Evolutionary conservation across 2,888 invertebrate genomes (phyloP), one percentile per base, ranked within the genome.

Genomic region (Ctenicera cuprea): DNA sequence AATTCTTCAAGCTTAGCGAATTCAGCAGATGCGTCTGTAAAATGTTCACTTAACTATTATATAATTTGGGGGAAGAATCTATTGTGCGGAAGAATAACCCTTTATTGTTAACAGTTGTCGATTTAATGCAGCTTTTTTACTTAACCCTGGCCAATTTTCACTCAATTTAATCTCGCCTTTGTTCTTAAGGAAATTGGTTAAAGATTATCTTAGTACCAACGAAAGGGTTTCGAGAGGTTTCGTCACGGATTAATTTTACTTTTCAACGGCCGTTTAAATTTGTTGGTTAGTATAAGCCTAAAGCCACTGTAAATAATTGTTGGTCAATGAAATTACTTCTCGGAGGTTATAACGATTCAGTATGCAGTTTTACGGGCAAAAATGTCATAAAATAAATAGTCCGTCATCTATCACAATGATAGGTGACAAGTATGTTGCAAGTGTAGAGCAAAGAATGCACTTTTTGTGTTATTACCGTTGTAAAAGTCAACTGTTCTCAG

Each of bases 51-150:
- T 75, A 79, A 79, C 71, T 76, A 74, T 65, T 77, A 76, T 74
- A 72, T 72, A 67, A 75, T 73, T 78, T 78, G 76, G 78, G 79
- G 80, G 77, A 72, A 73, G 73, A 77, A 71, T 77, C 78, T 73
- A 81, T 81, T 78, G 80, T 75, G 75, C 73, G 80, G 81, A 80
- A 81, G 80, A 79, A 75, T 75, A 80, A 79, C 79, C 79, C 79
- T 79, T 79, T 77, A 79, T 77, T 73, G 76, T 80, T 78, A 78
- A 78, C 81, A 80, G 80, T 79, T 79, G 78, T 74, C 75, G 76
- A 76, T 74, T 75, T 71, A 66, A 71, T 73, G 68, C 76, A 73
- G 67, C 65, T 72, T 75, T 78, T 77, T 74, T 76, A 71, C 68
- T 54, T 48, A 59, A 62, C 65, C 74, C 62, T 62, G 65, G 71